Evolutionary conservation across 2,113 vertebrate genomes (phyloP).

Genomic region (Candoia aspera): DNA sequence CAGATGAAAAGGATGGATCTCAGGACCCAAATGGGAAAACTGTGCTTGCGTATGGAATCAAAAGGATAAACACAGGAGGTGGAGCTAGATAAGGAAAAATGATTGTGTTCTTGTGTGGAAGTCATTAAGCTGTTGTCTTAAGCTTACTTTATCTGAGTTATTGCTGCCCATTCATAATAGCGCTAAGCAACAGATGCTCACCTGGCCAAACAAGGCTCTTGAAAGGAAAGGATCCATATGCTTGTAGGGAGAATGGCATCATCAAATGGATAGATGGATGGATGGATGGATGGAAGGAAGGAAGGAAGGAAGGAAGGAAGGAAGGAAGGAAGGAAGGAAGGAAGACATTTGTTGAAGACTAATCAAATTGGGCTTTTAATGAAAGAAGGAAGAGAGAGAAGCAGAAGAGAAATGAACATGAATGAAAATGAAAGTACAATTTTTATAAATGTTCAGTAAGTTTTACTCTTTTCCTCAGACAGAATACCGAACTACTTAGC

Average conservation of each 20-base stretch:
- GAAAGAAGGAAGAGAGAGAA: slow-evolving; percentile 41
- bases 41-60: slow-evolving; percentile 12
- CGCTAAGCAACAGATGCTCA: slow-evolving; percentile 75
- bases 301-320: no score
- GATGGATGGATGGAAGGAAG: slow-evolving; percentile 28
- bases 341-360: no score
- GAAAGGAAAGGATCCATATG: slow-evolving; percentile 75
- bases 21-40: slow-evolving; percentile 47
- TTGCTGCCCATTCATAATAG: slow-evolving; percentile 69
- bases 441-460: not conserved
- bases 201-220: slow-evolving; percentile 71
- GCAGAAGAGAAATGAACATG: slow-evolving; percentile 42
- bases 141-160: slow-evolving; percentile 72
- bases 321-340: no score
- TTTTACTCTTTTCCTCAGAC: not conserved
- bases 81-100: slow-evolving; percentile 64
- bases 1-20: slow-evolving; percentile 11
- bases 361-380: slow-evolving; percentile 18
- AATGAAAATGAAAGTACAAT: slow-evolving; percentile 50
- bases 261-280: slow-evolving; percentile 66
- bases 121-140: slow-evolving; percentile 72
- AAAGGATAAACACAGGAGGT: slow-evolving; percentile 63
- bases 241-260: slow-evolving; percentile 48
- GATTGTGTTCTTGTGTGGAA: slow-evolving; percentile 58
- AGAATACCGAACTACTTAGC: not conserved